Conservation (phyloP, 2,797 vertebrate genomes). For the Bradypodion pumilum region DNA sequence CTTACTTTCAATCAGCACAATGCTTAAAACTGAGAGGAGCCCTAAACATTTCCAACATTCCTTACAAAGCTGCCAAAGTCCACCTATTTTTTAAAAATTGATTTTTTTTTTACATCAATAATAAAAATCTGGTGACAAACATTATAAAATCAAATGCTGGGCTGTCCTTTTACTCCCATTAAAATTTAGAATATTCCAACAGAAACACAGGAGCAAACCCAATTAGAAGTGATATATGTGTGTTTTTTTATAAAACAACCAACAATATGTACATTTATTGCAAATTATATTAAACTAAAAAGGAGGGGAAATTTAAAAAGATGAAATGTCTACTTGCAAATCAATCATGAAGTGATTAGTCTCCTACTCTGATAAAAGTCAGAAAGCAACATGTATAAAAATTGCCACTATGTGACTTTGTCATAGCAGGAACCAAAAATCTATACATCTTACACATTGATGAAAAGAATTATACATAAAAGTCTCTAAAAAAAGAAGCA, state of each 20-base stretch:
- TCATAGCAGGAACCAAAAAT: conserved; percentile 79
- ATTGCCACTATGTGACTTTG: conserved; percentile 82
- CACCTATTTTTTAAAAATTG: conserved; percentile 77
- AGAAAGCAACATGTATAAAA: conserved; percentile 83
- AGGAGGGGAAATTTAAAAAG: conserved; percentile 70
- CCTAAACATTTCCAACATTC: conserved; percentile 76
- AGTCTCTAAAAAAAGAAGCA: conserved; percentile 79
- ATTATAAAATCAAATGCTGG: conserved; percentile 82
- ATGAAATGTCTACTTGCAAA: conserved; percentile 80
- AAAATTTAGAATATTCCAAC: conserved; percentile 81
- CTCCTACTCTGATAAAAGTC: conserved; percentile 83
- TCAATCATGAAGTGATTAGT: conserved; percentile 80
- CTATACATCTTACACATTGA: conserved; percentile 84
- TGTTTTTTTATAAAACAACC: conserved; percentile 81
- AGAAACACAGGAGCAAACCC: conserved; percentile 77
- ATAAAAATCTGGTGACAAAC: conserved; percentile 84
- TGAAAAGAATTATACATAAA: conserved; percentile 83
- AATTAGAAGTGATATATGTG: conserved; percentile 81
- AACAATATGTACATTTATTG: conserved; percentile 85
- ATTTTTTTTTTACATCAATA: conserved; percentile 80
- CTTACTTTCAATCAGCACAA: conserved; percentile 83
- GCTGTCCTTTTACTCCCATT: conserved; percentile 78
- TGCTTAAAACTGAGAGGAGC: conserved; percentile 74
- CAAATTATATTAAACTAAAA: conserved; percentile 85
- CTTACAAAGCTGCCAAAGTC: conserved; percentile 82